Conservation (phyloP, 2,113 vertebrate species). For the Eulacestoma nigropectus region DNA sequence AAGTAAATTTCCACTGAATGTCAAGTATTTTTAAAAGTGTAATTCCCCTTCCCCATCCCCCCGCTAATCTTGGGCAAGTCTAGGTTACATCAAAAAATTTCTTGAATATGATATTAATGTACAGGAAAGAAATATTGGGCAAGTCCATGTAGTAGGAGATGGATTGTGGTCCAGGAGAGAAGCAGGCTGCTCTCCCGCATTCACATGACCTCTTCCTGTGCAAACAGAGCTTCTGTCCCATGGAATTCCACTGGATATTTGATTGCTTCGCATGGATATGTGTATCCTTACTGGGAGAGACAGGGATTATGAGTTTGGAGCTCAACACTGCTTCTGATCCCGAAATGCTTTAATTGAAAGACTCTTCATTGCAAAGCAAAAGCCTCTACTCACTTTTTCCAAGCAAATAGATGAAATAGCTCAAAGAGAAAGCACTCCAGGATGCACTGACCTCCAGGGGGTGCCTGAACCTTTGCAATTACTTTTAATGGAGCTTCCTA, state of each 20-base stretch:
- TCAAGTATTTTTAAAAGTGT: not conserved
- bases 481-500: not conserved
- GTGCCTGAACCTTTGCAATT: not conserved
- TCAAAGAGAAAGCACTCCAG: not conserved
- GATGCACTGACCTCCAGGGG: not conserved
- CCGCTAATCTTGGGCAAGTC: not conserved
- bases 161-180: not conserved
- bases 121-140: not conserved
- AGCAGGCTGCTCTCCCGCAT: not conserved
- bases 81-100: not conserved
- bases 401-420: not conserved
- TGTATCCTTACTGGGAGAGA: not conserved
- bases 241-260: not conserved
- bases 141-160: not conserved
- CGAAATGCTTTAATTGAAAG: not conserved
- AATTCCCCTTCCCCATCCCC: fast-evolving
- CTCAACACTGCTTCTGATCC: not conserved
- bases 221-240: not conserved
- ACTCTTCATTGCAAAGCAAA: not conserved
- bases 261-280: not conserved
- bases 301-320: not conserved
- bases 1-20: not conserved
- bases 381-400: not conserved
- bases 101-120: not conserved
- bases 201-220: fast-evolving